A percentile compares a stretch with the other conserved stretches of the same genome.
These are phyloP conservation scores for Saccostrea glomerata DNA, from an alignment of 1,140 invertebrate genomes.

Conservation along the genomic window DNA sequence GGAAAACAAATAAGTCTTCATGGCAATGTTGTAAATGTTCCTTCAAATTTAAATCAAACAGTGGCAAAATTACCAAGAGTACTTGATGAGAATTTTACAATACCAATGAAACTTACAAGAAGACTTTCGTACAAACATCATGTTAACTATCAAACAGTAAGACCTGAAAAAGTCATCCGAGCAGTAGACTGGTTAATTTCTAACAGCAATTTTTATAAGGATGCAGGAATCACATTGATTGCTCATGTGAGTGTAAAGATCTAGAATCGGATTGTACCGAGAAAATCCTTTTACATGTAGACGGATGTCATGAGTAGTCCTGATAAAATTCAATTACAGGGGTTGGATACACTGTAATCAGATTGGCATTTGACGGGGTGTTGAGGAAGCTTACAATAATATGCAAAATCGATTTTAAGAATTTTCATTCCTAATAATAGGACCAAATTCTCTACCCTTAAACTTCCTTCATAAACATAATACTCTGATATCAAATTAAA, in stretches of 20 bases:
- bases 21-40: constrained; percentile 59
- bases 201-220: constrained; percentile 43
- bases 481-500: no score
- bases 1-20: constrained; percentile 10
- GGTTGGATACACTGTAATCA: no score
- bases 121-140: constrained; percentile 37
- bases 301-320: no score
- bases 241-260: background rate
- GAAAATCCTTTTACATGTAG: no score
- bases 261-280: background rate
- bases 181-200: constrained; percentile 29
- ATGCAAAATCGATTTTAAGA: no score
- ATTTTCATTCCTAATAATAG: no score
- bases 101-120: constrained; percentile 41
- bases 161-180: constrained; percentile 23
- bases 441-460: no score
- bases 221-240: constrained; percentile 33
- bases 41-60: constrained; percentile 44
- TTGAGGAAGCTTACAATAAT: no score
- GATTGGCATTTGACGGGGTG: no score
- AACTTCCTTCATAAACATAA: no score
- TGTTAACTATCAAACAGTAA: constrained; percentile 21
- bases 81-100: background rate
- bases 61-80: constrained; percentile 41
- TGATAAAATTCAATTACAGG: no score